phyloP scores from a whole-genome alignment of 2,113 vertebrate genomes.

The Perca flavescens region DNA sequence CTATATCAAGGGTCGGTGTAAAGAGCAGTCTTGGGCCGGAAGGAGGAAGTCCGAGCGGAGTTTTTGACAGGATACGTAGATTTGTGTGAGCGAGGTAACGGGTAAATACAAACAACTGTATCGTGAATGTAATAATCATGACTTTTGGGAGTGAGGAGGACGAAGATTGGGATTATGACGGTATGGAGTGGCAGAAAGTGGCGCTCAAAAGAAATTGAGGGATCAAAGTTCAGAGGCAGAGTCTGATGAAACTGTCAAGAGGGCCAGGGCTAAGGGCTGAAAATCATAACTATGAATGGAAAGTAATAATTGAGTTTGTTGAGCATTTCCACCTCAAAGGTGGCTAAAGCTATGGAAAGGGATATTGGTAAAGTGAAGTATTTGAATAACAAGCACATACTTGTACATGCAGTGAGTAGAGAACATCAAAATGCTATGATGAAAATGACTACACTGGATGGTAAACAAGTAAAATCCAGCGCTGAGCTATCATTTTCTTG shows the following conservation, averaged over 20 bases:
- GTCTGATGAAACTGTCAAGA: neutral
- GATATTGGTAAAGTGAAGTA: neutral
- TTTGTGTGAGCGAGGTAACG: too few relatives aligned
- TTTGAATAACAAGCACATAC: neutral
- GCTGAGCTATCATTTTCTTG: too few relatives aligned
- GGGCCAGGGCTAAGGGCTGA: neutral
- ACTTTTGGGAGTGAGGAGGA: neutral
- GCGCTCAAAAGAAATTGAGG: neutral
- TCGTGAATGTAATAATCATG: neutral
- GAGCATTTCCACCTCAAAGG: neutral
- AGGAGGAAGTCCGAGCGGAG: too few relatives aligned
- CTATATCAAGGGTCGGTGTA: neutral
- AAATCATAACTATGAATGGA: neutral
- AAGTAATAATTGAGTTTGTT: neutral
- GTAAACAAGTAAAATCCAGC: neutral
- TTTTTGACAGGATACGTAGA: too few relatives aligned
- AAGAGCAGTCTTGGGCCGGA: too few relatives aligned
- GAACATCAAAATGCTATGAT: neutral
- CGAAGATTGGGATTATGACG: neutral
- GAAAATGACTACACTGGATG: neutral
- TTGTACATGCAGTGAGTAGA: neutral
- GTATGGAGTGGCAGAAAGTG: neutral
- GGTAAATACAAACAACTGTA: neutral
- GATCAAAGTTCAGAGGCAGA: neutral
- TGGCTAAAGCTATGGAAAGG: neutral